Base-by-base conservation (phyloP, 2,888 invertebrate species). In the Tenthredo mesomela region DNA sequence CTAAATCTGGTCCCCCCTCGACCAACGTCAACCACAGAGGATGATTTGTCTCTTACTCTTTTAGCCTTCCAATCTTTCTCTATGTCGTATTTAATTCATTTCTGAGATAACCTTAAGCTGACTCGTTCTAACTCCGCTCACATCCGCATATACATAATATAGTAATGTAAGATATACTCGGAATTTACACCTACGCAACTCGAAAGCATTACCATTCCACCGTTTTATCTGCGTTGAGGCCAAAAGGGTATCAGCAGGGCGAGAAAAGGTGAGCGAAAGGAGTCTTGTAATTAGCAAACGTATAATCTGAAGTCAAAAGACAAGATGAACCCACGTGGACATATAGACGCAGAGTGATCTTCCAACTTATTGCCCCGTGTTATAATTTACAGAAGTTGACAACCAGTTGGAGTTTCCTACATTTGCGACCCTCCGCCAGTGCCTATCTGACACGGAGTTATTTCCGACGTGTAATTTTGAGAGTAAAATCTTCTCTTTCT, bases 311-410 rank as follows among this genome's bases (percentile, higher is more conserved):
- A 77, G 54, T 50, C 77, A 77, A 54, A 29, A 77, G 77, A 29
- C 50, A 54, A 50, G 77, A 33, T 33, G 54, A 50, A 50, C 33
- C 75, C 29, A 77, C 50, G 47, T 40, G 50, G 29, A 29, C 75
- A 18, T 50, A 50, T 33, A 54, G 75, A 50, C 50, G 25, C 29
- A 33, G 43, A 84, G 84, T 70, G 84, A 86, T 85, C 75, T 84
- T 85, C 83, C 50, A 65, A 82, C 75, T 86, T 78, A 84, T 86
- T 84, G 70, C 70, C 50, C 75, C 58, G 83, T 65, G 82, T 83
- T 85, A 83, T 84, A 84, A 84, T 84, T 85, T 78, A 77, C 65
- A 84, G 50, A 84, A 84, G 75, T 77, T 29, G 29, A 29, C 58
- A 84, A 43, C 54, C 84, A 54, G 75, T 75, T 29, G 58, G 75